These are phyloP conservation scores for Phortica variegata DNA, from an alignment of 1,140 invertebrate species.

Conservation along the genomic window DNA sequence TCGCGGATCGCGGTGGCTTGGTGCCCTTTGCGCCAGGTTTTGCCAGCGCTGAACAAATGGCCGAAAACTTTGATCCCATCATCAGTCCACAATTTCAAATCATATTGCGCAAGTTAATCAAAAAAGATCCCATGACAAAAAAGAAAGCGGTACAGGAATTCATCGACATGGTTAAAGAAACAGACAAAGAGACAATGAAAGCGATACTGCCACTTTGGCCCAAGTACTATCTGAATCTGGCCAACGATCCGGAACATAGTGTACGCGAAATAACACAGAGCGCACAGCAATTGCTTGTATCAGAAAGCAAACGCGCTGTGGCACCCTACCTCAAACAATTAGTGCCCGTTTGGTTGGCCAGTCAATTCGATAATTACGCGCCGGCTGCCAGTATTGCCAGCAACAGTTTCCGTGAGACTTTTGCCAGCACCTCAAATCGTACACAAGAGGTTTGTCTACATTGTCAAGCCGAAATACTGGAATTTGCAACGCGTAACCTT, in stretches of 20 bases:
- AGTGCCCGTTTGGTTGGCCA: constrained; percentile 73
- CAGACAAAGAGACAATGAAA: constrained; percentile 64
- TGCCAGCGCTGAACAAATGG: constrained; percentile 51
- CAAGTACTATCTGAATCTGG: constrained; percentile 70
- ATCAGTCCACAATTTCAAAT: constrained; percentile 67
- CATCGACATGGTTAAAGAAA: constrained; percentile 64
- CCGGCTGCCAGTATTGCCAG: constrained; percentile 74
- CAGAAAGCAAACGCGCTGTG: constrained; percentile 69
- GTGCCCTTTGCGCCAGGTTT: constrained; percentile 63
- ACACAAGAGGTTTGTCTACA: constrained; percentile 71
- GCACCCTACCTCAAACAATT: constrained; percentile 77
- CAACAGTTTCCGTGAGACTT: constrained; percentile 71
- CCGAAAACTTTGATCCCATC: constrained; percentile 62
- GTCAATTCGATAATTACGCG: constrained; percentile 79
- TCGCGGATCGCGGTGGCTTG: constrained; percentile 63
- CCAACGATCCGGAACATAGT: constrained; percentile 74
- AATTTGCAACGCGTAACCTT: constrained; percentile 71
- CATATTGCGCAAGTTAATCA: constrained; percentile 74
- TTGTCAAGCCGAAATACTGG: constrained; percentile 76
- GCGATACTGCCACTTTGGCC: constrained; percentile 76
- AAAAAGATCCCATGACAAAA: constrained; percentile 84
- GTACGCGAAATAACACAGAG: constrained; percentile 74
- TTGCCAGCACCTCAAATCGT: constrained; percentile 65
- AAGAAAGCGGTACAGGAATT: constrained; percentile 85
- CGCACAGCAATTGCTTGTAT: constrained; percentile 69